Evolutionary conservation across 1,140 invertebrate species (phyloP).

Genomic region (Liolophura sinensis): DNA sequence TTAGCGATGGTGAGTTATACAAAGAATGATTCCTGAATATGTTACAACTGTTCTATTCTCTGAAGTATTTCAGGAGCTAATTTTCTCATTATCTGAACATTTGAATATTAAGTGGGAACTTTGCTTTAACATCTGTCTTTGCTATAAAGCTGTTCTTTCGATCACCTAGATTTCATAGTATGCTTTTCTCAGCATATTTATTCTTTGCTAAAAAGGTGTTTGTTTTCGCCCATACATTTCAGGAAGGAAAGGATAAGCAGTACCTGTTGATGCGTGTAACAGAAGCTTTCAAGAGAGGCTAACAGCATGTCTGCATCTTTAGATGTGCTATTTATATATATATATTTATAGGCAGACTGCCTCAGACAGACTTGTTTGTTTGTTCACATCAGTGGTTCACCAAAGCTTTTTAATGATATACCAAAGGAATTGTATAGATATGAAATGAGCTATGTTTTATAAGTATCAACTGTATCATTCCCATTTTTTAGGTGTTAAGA

Average conservation of each 20-base stretch:
- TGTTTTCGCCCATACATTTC: conserved; percentile 59
- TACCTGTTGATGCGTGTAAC: conserved; percentile 78
- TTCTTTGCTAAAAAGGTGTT: not conserved
- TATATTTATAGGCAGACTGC: no score
- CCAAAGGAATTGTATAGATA: no score
- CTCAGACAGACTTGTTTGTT: no score
- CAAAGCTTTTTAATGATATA: no score
- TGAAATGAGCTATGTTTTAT: no score
- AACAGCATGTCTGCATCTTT: no score
- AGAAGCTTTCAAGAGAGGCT: conserved; percentile 31
- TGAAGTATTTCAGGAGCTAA: no score
- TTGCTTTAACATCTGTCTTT: not conserved
- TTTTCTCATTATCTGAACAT: not conserved
- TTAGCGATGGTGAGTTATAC: conserved; percentile 64
- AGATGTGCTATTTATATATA: no score
- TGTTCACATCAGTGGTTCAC: no score
- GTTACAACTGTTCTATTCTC: no score
- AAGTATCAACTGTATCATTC: no score
- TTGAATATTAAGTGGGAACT: not conserved
- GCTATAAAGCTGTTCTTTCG: not conserved
- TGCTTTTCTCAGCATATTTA: not conserved
- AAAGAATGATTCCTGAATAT: not conserved
- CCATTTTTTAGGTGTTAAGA: no score
- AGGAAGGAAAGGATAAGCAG: conserved; percentile 86
- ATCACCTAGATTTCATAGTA: not conserved